Base-by-base conservation (phyloP, 2,797 vertebrate species). In the Neoniphon sammara region DNA sequence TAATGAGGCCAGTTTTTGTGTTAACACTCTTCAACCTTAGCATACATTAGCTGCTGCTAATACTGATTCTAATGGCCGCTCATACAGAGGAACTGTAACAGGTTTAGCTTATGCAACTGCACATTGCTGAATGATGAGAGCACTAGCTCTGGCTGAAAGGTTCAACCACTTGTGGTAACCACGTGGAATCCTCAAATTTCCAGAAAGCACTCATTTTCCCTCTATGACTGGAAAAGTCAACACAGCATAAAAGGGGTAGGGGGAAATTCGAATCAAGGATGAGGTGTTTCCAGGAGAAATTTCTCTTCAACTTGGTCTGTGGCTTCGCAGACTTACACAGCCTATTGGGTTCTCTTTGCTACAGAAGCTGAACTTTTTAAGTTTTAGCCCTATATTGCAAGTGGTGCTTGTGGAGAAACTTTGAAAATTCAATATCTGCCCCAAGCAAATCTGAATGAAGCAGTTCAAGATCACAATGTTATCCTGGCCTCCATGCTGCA, bases 111-210 rank as follows among this genome's bases (percentile, higher is more conserved):
- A 85, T 83, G 82, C 82, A 81, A 81, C 88, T 79, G 70, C 82
- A 74, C 82, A 88, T 91, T 90, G 86, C 87, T 85, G 71, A 55
- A 61, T 7, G 87, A 88, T 90, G 91, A 93, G 88, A 73, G 77
- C 69, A 66, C 58, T 0, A 66, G 55, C 63, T 87, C 74, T 58
- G 82, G 73, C 80, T 84, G 39, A 85, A 87, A 67, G 39, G 52
- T 83, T 73, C 72, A 75, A 85, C 85, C 85, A 39, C 80, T 73
- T 79, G 77, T 58, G 80, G 78, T 83, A 58, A 83, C 84, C 85
- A 82, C 73, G 81, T 77, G 71, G 83, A 85, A 73, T 75, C 73
- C 76, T 83, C 75, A 66, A 70, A 83, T 91, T 91, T 89, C 88
- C 81, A 82, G 80, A 82, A 57, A 20, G 75, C 50, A 46, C 74